Base-by-base conservation (phyloP, 1,140 invertebrate species). In the Pseudomyrmex gracilis region DNA sequence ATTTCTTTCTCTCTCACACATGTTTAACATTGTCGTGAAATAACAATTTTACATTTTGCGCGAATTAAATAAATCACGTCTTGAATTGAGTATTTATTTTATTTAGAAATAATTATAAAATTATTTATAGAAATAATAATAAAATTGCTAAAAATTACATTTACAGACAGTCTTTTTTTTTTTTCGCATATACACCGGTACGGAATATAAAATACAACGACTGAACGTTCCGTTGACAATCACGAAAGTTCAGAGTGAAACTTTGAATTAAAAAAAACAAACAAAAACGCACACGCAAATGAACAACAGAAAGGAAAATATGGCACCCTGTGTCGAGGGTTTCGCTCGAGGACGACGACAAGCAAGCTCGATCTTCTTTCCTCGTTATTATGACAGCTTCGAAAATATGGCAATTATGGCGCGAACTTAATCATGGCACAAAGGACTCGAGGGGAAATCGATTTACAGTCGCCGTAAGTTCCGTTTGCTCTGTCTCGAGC, bases 401-500 rank as follows among this genome's bases (percentile, higher is more conserved):
- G 70, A 73, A 83, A 89, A 82, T 86, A 90, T 90, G 89, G 89
- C 89, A 90, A 90, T 90, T 88, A 90, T 90, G 89, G 87, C 89
- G 87, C 51, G 24, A 86, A 83, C 60, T 73, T 85, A 80, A 85
- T 43, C 55, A 90, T 90, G 89, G 89, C 89, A 90, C 89, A 77
- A 78, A 22, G 15, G 70, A 49, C 17, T 3, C 34, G 15, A 67
- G 2, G 34, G 13, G 34, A 34, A 34, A 51, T 24, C 13, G 2
- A 1, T 51, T 86, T 80, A 89, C 47, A 94, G 87, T 74, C 93
- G 88, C 10, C 93, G 88, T 5, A 94, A 86, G 71, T 94, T 94
- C 34, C 93, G 88, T 55, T 94, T 94, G 85, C 93, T 94, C 66
- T 94, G 93, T 45, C 90, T 91, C 2, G 93, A 94, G 10, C 93